Evolutionary conservation across 2,888 invertebrate species (phyloP), one percentile per base, ranked within the genome.

Genomic region (Gandaritis pyraliata): DNA sequence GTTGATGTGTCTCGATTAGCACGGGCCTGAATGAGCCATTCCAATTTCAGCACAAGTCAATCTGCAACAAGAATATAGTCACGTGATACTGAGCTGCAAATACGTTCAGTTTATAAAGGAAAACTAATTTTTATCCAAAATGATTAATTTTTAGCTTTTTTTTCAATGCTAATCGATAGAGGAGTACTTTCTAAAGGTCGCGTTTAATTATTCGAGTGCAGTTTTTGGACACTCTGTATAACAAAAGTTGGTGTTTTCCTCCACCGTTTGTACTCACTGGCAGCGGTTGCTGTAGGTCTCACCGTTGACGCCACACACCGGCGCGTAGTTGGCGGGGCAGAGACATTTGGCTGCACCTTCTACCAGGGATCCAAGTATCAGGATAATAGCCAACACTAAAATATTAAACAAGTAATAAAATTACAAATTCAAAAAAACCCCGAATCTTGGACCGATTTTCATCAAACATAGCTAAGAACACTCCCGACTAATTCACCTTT

Each of bases 251-350:
- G 15, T 36, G 36, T 18, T 49, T 16, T 36, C 36, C 18, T 12
- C n/a, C 50, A 38, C 38, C 18, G 38, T 18, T 18, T 33, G 0
- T 11, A 50, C 73, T 66, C 48, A 80, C 80, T 46, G 46, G 70
- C 78, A 80, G 6, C 0, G 0, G 52, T 72, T 80, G 23, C 62
- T 58, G 47, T 74, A 77, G 0, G 76, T 76, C 1, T 6, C 12
- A n/a, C 75, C 70, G 23, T 76, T 54, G 29, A 46, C 62, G 0
- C 70, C 73, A 50, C 80, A 80, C 10, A 80, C 80, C 0, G 77
- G 77, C 0, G 12, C 16, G 61, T 63, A 76, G 1, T 65, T 64
- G 0, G 62, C 61, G 0, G 60, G 23, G 18, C 65, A 70, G 36
- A 61, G 0, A 51, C 71, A 72, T 18, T 18, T 33, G 0, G 59